Conservation (phyloP, 2,888 invertebrate genomes). For the Cheilosia impressa region DNA sequence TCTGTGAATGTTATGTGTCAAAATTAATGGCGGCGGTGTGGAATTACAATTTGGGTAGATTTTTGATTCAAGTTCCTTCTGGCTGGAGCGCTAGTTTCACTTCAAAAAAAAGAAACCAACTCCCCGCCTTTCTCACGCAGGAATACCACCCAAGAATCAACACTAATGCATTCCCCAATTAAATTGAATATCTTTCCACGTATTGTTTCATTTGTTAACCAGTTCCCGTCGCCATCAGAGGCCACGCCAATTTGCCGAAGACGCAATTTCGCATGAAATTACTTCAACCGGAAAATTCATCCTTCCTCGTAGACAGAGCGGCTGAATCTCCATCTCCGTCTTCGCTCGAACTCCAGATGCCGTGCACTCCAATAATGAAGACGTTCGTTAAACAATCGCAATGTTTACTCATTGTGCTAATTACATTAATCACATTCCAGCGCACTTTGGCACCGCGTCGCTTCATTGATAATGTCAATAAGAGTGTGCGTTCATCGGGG, state of each 20-base stretch:
- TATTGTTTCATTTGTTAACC: not conserved
- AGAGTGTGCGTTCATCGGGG: not conserved
- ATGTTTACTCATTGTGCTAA: constrained; percentile 14
- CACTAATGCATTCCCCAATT: not conserved
- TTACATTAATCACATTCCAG: constrained; percentile 18
- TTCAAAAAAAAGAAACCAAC: too few relatives aligned
- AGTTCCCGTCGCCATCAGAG: not conserved
- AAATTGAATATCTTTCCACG: not conserved
- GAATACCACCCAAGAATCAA: too few relatives aligned
- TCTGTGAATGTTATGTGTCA: too few relatives aligned
- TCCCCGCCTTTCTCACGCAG: too few relatives aligned
- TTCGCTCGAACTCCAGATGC: not conserved
- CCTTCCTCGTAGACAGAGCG: not conserved
- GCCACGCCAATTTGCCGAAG: not conserved
- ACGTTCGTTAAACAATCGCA: constrained; percentile 15
- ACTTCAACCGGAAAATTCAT: constrained; percentile 8
- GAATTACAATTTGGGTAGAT: too few relatives aligned
- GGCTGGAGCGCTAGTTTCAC: too few relatives aligned
- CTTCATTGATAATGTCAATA: constrained; percentile 13
- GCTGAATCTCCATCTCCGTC: not conserved
- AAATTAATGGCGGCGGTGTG: too few relatives aligned
- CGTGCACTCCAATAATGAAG: not conserved
- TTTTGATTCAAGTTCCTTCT: too few relatives aligned
- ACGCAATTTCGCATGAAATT: not conserved
- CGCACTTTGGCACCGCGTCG: constrained; percentile 14